phyloP scores from a whole-genome alignment of 2,113 vertebrate species.

The Hyperopisus bebe region DNA sequence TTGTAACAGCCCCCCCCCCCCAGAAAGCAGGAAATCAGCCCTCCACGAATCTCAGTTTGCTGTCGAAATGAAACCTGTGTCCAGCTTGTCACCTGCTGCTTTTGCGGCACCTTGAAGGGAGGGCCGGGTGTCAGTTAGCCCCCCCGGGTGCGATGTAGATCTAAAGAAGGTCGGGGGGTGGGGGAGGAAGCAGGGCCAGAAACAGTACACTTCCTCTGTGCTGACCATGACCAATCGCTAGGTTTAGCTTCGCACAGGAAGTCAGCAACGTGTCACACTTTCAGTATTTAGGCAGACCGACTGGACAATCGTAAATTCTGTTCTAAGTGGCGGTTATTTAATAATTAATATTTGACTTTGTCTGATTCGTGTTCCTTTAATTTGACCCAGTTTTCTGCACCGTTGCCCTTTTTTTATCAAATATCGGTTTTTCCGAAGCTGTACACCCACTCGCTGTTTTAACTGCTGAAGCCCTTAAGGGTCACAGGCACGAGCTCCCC shows the following conservation, averaged over 20 bases:
- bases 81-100: background rate
- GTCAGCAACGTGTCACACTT: background rate
- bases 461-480: background rate
- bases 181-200: background rate
- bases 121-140: background rate
- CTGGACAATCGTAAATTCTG: background rate
- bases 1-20: slow-evolving; percentile 23
- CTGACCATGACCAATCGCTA: background rate
- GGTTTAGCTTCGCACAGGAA: background rate
- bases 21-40: slow-evolving; percentile 28
- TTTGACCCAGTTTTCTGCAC: background rate
- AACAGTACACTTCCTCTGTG: background rate
- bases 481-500: background rate
- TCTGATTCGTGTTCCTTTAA: background rate
- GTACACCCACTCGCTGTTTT: background rate
- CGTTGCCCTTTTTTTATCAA: background rate
- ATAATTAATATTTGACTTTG: background rate
- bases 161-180: background rate
- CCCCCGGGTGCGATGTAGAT: background rate
- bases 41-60: slow-evolving; percentile 45
- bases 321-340: background rate
- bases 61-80: slow-evolving; percentile 23
- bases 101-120: background rate
- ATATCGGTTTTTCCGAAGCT: background rate
- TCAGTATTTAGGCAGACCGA: background rate